Conservation (phyloP, 2,797 vertebrate genomes). For the Babyrousa celebensis region DNA sequence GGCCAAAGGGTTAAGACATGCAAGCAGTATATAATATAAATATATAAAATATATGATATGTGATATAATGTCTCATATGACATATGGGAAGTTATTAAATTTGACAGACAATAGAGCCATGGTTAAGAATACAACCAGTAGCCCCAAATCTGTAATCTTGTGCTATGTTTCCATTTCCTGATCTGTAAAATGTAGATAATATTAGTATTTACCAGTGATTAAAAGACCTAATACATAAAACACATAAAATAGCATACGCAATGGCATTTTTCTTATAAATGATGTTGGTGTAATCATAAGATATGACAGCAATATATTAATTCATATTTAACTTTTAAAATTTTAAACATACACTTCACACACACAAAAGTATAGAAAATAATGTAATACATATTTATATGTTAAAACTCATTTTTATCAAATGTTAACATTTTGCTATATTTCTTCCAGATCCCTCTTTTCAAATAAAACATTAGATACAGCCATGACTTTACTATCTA, state of each 20-base stretch:
- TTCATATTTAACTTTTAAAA: conserved; percentile 14
- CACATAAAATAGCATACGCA: not conserved
- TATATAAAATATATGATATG: not conserved
- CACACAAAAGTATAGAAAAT: not conserved
- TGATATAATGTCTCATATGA: not conserved
- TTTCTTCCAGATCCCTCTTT: not conserved
- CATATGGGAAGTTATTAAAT: not conserved
- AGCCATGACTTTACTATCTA: not conserved
- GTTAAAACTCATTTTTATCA: not conserved
- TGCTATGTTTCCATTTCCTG: not conserved
- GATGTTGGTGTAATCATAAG: not conserved
- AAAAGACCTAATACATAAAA: not conserved
- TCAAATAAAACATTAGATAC: not conserved
- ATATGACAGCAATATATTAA: not conserved
- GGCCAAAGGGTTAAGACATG: not conserved
- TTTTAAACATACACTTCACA: not conserved
- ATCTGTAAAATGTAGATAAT: not conserved
- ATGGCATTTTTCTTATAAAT: not conserved
- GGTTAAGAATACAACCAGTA: not conserved
- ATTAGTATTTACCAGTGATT: not conserved
- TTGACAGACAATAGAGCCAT: not conserved
- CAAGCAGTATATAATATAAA: not conserved
- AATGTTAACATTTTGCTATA: not conserved
- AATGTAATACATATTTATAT: not conserved
- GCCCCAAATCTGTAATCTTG: not conserved